Base-by-base conservation (phyloP, 1,140 invertebrate genomes). In the Dinothrombium tinctorium region DNA sequence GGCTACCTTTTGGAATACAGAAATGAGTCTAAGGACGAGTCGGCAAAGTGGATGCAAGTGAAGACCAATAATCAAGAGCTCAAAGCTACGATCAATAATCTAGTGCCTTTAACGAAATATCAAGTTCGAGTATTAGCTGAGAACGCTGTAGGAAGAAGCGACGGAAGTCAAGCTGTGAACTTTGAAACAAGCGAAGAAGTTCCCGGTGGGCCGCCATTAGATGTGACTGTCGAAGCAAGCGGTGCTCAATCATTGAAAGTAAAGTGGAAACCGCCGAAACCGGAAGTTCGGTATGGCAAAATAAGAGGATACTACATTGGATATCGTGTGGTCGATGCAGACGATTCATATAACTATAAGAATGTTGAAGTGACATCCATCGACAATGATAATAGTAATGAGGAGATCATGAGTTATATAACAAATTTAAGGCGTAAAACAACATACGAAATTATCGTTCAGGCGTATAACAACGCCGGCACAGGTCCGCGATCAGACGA, bases 81-180 rank as follows among this genome's bases (percentile, higher is more conserved):
- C 1, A 21, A 23, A 20, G 67, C 78, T 3, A 55, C 92, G 14
- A 59, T 92, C 2, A 73, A 69, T 17, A 78, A 78, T 54, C 62
- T 98, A 22, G 83, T 86, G 61, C 89, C 90, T 0, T 83, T 90
- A 0, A 75, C 81, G 1, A 75, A 76, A 0, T 96, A 95, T 61
- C 83, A 94, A 56, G 96, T 98, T 58, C 66, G 86, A 45, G 78
- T 98, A 1, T 83, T 75, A 49, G 87, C 90, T 15, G 74, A 90
- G 0, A 99, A 99, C 59, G 74, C 37, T 55, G 82, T 89, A 0
- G 90, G 92, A 2, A 82, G 90, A 56, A 89, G 92, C 26, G 72
- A 75, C 15, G 69, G 80, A 2, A 92, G 84, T 2, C 69, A 75
- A 80, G 49, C 75, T 45, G 1, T 47, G 75, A 45, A 79, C 79